A percentile compares a stretch with the other conserved stretches of the same genome.
Conservation (phyloP, 2,888 invertebrate species). For the Ophion obscuratus region DNA sequence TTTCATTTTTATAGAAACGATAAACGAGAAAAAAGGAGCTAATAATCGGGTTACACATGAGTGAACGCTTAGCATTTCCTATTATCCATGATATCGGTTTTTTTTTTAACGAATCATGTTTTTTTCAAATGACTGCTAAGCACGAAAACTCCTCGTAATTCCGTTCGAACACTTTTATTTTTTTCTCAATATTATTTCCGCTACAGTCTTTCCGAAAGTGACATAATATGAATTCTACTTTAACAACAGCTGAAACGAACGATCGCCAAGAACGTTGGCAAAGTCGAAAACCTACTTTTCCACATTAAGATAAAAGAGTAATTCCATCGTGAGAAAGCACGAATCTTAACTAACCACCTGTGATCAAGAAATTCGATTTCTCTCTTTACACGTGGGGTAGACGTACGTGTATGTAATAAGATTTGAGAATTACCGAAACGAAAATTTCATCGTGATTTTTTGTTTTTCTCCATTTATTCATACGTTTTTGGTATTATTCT, state of each 20-base stretch:
- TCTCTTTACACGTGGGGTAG: no score
- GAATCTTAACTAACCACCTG: no score
- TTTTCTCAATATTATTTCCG: neutral
- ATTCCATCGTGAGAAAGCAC: neutral
- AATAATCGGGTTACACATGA: no score
- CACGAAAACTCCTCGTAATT: neutral
- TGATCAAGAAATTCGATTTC: no score
- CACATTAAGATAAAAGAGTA: neutral
- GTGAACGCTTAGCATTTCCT: neutral
- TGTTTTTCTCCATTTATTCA: no score
- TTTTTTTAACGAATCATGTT: neutral
- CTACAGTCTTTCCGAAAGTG: neutral
- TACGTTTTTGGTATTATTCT: no score
- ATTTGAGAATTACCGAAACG: no score
- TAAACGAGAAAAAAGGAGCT: no score
- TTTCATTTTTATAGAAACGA: no score
- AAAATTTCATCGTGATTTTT: no score
- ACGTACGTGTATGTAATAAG: no score
- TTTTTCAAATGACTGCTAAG: neutral
- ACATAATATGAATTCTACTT: neutral
- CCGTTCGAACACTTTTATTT: neutral
- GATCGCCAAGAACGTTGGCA: neutral
- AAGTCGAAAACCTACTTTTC: neutral
- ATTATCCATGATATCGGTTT: neutral
- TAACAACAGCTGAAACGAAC: slow-evolving; percentile 5